Evolutionary conservation across 2,888 invertebrate genomes (phyloP), one percentile per base, ranked within the genome.

Genomic region (Elegia similella): DNA sequence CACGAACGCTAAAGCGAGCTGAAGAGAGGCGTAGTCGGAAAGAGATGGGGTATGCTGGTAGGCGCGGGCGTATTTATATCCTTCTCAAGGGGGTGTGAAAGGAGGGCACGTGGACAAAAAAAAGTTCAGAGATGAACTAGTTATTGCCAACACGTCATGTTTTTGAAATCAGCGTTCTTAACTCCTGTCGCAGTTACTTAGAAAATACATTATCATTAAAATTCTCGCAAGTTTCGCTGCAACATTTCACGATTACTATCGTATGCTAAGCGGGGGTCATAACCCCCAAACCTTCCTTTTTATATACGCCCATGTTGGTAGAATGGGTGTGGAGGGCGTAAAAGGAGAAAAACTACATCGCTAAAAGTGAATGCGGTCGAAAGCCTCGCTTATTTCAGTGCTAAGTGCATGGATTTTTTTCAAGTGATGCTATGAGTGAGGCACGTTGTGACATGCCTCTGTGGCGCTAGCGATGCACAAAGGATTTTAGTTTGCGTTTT

Each of bases 311-410:
- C 42, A 73, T 72, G 80, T 79, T 79, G 78, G 80, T 80, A 84
- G 87, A 88, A 84, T 82, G 86, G 85, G 82, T 81, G 79, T 82
- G 86, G 86, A 88, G 89, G 84, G 88, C 79, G 86, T 86, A 89
- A 90, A 88, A 88, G 81, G 90, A 89, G 88, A 89, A 89, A 90
- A 91, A 90, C 91, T 90, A 88, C 88, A 88, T 81, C 86, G 89
- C 89, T 90, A 89, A 90, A 90, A 90, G 90, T 90, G 89, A 91
- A 91, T 88, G 91, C 91, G 89, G 91, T 90, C 88, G 89, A 90
- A 89, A 89, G 89, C 86, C 86, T 76, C 85, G 88, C 88, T 90
- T 90, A 89, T 89, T 90, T 88, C 86, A 78, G 75, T 83, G 82
- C 83, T 90, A 91, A 91, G 90, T 89, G 90, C 91, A 89, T 89